Base-by-base conservation (phyloP, 2,888 invertebrate genomes). In the Darwinula stevensoni region DNA sequence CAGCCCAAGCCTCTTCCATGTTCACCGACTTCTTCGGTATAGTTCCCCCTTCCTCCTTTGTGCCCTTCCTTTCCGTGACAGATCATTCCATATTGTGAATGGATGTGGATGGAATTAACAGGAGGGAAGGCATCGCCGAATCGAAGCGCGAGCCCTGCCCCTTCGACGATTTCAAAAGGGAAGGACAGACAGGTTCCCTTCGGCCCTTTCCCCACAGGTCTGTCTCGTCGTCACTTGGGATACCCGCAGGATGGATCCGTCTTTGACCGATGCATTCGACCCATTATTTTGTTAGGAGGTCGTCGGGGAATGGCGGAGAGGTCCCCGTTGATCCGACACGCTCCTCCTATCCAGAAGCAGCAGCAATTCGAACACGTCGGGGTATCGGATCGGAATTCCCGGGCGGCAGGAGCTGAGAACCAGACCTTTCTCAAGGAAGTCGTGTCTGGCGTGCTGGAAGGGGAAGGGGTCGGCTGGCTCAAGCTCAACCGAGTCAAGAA, bases 381-480 rank as follows among this genome's bases (percentile, higher is more conserved):
- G n/a, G n/a, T n/a, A n/a, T n/a, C n/a, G n/a, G n/a, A 6, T n/a
- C 22, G 22, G n/a, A 22, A 6, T 14, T 30, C 16, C 15, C 14
- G 9, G 4, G 15, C 9, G 33, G 17, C 29, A 15, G 34, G 29
- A 41, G 54, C 54, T 43, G 88, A 88, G 52, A 88, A 88, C 58
- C 86, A 88, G 54, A 65, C 73, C 31, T 88, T 88, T 49, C 59
- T 91, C 29, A 80, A 80, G 46, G 88, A 91, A 46, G 60, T 78
- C 31, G 65, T 78, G 1, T 68, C 63, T 45, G 70, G 68, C 50
- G 78, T 84, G 2, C 50, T 82, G 34, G 71, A 74, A 37, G 88
- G 88, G 3, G 82, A 86, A 52, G 84, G 86, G 1, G 76, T 99
- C 1, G 86, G 91, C 13, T 94, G 94, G 84, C 59, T 97, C 30